Percentiles rank a stretch among this genome's conserved stretches.
These are phyloP conservation scores for Acrocephalus scirpaceus DNA, from an alignment of 2,797 vertebrate genomes.

Conservation along the genomic window DNA sequence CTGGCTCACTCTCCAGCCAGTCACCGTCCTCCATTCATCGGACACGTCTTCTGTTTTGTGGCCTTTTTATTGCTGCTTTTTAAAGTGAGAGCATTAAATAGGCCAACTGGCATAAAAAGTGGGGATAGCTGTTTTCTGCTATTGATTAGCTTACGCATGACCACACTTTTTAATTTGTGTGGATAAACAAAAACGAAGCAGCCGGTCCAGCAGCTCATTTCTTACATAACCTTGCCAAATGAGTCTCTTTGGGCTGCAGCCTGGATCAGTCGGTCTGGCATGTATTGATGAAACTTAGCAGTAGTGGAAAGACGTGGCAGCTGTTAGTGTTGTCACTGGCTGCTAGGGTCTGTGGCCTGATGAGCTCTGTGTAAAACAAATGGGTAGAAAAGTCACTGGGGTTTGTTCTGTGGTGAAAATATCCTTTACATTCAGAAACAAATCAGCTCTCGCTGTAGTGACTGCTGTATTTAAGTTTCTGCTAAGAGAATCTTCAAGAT, in stretches of 20 bases:
- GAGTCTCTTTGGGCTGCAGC: slow-evolving; percentile 23
- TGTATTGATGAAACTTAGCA: slow-evolving; percentile 6
- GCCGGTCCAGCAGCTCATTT: slow-evolving; percentile 10
- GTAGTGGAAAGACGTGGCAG: background rate
- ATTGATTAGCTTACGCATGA: slow-evolving; percentile 52
- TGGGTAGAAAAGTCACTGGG: background rate
- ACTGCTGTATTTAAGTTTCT: background rate
- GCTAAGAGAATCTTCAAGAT: background rate
- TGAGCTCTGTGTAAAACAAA: background rate
- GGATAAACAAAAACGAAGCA: slow-evolving; percentile 28
- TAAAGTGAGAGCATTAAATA: slow-evolving; percentile 18
- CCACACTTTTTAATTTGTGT: slow-evolving; percentile 52
- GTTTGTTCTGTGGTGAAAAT: background rate
- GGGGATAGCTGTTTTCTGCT: slow-evolving; percentile 26
- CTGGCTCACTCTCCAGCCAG: background rate
- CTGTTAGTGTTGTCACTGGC: background rate
- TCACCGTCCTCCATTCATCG: background rate
- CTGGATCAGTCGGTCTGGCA: background rate
- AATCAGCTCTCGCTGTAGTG: background rate
- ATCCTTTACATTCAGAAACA: background rate
- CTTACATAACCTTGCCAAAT: slow-evolving; percentile 51
- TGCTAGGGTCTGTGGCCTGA: background rate
- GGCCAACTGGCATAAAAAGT: background rate
- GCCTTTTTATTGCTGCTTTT: slow-evolving; percentile 16
- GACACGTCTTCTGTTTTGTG: background rate